Evolutionary conservation across 1,140 invertebrate species (phyloP), one percentile per base, ranked within the genome.

Genomic region (Drosophila trapezifrons): DNA sequence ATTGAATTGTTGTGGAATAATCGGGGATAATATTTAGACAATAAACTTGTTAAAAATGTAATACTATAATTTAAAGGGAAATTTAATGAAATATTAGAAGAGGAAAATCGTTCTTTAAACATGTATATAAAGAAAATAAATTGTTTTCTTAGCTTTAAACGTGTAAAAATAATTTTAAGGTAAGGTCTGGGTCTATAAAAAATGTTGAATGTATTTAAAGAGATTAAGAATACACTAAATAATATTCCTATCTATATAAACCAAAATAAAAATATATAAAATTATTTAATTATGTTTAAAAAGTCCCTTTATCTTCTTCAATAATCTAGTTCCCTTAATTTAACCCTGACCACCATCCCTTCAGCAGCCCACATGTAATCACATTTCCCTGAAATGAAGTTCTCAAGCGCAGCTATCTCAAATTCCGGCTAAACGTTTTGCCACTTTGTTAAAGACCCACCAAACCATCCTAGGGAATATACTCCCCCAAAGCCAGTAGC

Each of bases 381-480:
- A 47, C 25, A 43, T 20, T 15, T 13, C 20, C n/a, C 3, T 9
- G 22, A 63, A 75, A 75, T 75, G 18, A 56, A 75, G 72, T 65
- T 47, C 51, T 56, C 63, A 35, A 70, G 42, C 69, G 20, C 35
- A 38, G 18, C 18, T 18, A 55, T 52, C 40, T 32, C n/a, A 18
- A 49, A 67, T 42, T 52, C 58, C 42, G n/a, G 32, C 29, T 40
- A 74, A 74, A 64, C 43, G 49, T 55, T 63, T 65, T 38, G 27
- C 43, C 72, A 75, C 49, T 77, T 76, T 77, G 49, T 62, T 64
- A 66, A 59, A 38, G 69, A 63, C 38, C 54, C n/a, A n/a, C 59
- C 32, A 37, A 17, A 8, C 20, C 35, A 20, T 37, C 8, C 13
- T 2, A 3, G 32, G 13, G 35, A 54, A 40, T 42, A 52, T 58